These are phyloP conservation scores for Trialeurodes vaporariorum DNA, from an alignment of 1,140 invertebrate species.

Conservation along the genomic window DNA sequence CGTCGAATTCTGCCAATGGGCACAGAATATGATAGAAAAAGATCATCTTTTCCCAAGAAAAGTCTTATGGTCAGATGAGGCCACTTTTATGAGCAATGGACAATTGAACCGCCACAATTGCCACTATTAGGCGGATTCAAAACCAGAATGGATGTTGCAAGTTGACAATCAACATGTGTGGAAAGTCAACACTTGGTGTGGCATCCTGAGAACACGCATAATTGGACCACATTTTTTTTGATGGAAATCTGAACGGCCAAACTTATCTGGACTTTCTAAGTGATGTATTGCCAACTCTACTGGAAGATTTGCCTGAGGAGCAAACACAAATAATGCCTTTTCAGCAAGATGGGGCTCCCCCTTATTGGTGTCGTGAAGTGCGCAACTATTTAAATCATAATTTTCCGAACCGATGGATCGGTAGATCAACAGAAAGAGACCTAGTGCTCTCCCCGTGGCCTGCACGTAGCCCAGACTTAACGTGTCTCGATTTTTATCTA, in stretches of 20 bases:
- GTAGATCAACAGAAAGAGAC: conserved; percentile 3
- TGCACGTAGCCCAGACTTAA: not conserved
- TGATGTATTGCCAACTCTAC: not conserved
- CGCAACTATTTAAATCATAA: conserved; percentile 17
- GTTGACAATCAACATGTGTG: conserved; percentile 18
- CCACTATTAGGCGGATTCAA: conserved; percentile 24
- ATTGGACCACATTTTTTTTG: conserved; percentile 28
- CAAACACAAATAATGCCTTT: conserved; percentile 22
- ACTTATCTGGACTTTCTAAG: conserved; percentile 13
- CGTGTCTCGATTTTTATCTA: conserved; percentile 5
- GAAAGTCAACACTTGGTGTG: conserved; percentile 29
- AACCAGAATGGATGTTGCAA: conserved; percentile 25
- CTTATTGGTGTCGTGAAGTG: conserved; percentile 4
- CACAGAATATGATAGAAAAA: not conserved
- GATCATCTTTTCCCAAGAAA: not conserved
- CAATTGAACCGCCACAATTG: conserved; percentile 28
- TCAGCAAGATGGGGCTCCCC: not conserved
- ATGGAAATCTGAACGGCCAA: conserved; percentile 18
- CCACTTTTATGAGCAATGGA: conserved; percentile 18
- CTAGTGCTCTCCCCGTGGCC: conserved; percentile 2
- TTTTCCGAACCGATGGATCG: not conserved
- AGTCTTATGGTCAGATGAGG: not conserved
- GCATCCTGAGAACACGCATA: conserved; percentile 27
- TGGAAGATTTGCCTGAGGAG: conserved; percentile 4
- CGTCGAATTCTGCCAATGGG: not conserved